These are phyloP conservation scores for Glaucopsyche alexis DNA, from an alignment of 2,888 invertebrate genomes.

Conservation along the genomic window DNA sequence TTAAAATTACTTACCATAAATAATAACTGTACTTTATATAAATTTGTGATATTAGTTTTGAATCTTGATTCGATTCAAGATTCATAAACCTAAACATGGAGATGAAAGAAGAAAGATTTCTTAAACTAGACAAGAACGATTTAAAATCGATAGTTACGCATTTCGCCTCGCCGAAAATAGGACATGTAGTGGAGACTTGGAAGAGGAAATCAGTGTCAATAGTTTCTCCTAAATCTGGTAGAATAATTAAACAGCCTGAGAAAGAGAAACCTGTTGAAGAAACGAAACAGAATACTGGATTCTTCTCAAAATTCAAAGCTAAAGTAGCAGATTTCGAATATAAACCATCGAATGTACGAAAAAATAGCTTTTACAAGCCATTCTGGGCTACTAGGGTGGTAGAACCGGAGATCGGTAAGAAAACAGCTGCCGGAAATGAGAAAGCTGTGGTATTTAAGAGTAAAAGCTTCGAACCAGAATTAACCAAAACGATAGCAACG, in stretches of 20 bases:
- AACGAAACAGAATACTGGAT: conserved; percentile 45
- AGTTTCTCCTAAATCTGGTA: conserved; percentile 63
- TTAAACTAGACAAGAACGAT: conserved; percentile 57
- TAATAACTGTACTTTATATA: not conserved
- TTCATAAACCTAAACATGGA: conserved; percentile 48
- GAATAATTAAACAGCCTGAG: conserved; percentile 47
- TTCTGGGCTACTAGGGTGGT: conserved; percentile 65
- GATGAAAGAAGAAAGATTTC: conserved; percentile 52
- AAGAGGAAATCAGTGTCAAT: conserved; percentile 62
- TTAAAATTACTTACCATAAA: not conserved
- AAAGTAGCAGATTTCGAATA: conserved; percentile 65
- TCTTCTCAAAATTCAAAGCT: conserved; percentile 58
- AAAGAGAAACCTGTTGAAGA: conserved; percentile 23
- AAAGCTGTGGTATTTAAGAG: not conserved
- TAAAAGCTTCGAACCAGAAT: conserved; percentile 36
- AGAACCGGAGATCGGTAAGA: conserved; percentile 35
- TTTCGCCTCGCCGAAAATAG: conserved; percentile 47
- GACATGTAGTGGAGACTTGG: conserved; percentile 53
- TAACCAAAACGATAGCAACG: conserved; percentile 37
- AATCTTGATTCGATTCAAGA: not conserved
- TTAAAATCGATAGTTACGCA: conserved; percentile 54
- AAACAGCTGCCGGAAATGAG: not conserved
- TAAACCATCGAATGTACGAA: conserved; percentile 55
- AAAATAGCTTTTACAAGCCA: conserved; percentile 59
- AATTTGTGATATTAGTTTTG: not conserved